Conservation (phyloP, 2,888 invertebrate genomes). For the Oxyteleia sp. region DNA sequence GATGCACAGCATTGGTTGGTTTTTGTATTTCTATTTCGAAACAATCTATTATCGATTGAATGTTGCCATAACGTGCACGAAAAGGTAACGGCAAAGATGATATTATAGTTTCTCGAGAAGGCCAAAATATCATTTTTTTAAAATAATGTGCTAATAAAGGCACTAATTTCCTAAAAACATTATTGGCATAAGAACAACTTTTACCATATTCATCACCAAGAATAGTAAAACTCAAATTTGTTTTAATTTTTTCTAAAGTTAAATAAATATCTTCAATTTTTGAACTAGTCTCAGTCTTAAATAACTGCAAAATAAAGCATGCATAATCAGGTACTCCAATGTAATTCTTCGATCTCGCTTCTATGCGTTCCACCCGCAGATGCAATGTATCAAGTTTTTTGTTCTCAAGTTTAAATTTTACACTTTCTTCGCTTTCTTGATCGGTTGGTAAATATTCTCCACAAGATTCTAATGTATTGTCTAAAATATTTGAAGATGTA, state of each 20-base stretch:
- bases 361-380: constrained; percentile 21
- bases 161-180: constrained; percentile 10
- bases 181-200: constrained; percentile 8
- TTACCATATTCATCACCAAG: constrained; percentile 16
- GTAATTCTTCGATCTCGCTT: constrained; percentile 36
- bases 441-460: constrained; percentile 16
- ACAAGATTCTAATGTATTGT: not conserved
- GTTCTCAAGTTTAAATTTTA: constrained; percentile 4
- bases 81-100: constrained; percentile 52
- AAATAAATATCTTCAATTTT: constrained; percentile 42
- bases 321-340: constrained; percentile 38
- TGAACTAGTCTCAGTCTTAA: not conserved
- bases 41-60: constrained; percentile 78
- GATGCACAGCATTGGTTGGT: constrained; percentile 76
- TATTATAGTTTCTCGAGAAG: constrained; percentile 1
- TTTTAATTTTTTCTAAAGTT: constrained; percentile 36
- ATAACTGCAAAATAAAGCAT: constrained; percentile 22
- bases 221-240: constrained; percentile 8
- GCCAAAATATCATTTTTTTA: constrained; percentile 33
- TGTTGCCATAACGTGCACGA: constrained; percentile 70
- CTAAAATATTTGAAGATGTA: constrained; percentile 1
- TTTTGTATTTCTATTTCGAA: constrained; percentile 81
- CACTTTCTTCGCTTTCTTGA: constrained; percentile 29
- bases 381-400: constrained; percentile 1
- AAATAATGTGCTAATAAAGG: constrained; percentile 19